phyloP scores from a whole-genome alignment of 2,888 invertebrate genomes.

The Marasmarcha lunaedactyla region DNA sequence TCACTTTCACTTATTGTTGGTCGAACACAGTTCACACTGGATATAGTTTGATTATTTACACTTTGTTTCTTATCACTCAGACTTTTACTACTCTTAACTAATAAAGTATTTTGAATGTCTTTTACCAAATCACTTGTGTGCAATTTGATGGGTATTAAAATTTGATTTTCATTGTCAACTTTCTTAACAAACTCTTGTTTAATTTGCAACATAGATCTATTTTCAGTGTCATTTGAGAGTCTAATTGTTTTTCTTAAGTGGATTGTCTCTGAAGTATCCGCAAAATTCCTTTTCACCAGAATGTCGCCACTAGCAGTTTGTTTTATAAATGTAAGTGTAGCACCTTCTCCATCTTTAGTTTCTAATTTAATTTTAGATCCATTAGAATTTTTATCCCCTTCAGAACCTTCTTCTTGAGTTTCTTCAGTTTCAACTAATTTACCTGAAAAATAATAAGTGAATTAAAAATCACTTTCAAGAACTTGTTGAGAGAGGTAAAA shows the following conservation, averaged over 20 bases:
- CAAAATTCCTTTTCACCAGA: constrained; percentile 47
- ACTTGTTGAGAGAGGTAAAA: too few relatives aligned
- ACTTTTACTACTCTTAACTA: constrained; percentile 59
- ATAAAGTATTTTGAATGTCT: constrained; percentile 63
- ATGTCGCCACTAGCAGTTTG: constrained; percentile 55
- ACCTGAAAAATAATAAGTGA: constrained; percentile 46
- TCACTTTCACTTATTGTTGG: constrained; percentile 57
- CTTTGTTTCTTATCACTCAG: constrained; percentile 63
- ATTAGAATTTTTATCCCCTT: constrained; percentile 48
- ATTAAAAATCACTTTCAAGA: constrained; percentile 3
- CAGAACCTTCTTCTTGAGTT: constrained; percentile 68
- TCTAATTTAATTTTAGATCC: constrained; percentile 40
- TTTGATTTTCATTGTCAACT: constrained; percentile 57
- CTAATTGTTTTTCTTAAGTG: constrained; percentile 55
- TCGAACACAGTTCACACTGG: constrained; percentile 55
- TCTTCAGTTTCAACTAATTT: constrained; percentile 73
- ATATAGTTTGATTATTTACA: constrained; percentile 62
- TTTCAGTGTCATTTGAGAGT: constrained; percentile 55
- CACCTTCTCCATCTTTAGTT: constrained; percentile 37
- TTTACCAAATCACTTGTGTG: constrained; percentile 57
- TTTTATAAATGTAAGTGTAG: constrained; percentile 54
- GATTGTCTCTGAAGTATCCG: constrained; percentile 48
- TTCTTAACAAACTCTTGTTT: constrained; percentile 55
- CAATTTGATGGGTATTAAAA: constrained; percentile 54
- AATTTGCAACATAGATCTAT: constrained; percentile 52